Percentiles rank a stretch among this genome's conserved stretches.
Evolutionary conservation across 2,113 vertebrate genomes (phyloP).

Genomic region (Boleophthalmus pectinirostris): DNA sequence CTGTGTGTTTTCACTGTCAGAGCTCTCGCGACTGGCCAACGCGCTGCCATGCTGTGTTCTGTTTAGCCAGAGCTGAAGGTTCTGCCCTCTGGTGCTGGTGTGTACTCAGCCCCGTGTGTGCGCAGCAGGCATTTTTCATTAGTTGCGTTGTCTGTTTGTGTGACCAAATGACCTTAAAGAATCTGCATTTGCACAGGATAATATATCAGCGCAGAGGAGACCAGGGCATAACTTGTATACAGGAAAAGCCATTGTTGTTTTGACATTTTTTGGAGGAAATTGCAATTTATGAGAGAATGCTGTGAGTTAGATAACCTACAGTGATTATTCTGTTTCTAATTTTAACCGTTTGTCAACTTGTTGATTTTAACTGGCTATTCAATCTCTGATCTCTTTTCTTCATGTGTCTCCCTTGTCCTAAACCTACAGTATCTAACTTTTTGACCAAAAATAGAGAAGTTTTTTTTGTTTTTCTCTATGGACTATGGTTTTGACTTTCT

Average conservation of each 20-base stretch:
- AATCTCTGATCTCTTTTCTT: neutral
- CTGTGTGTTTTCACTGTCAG: constrained; percentile 57
- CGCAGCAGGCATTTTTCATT: constrained; percentile 46
- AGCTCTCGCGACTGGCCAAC: constrained; percentile 28
- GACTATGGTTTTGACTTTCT: too few species aligned
- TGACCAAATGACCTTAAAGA: constrained; percentile 53
- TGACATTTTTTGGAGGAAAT: constrained; percentile 70
- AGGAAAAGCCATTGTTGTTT: constrained; percentile 70
- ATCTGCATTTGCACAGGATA: constrained; percentile 43
- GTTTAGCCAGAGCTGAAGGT: constrained; percentile 43
- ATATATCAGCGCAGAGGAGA: constrained; percentile 20
- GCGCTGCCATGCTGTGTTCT: constrained; percentile 52
- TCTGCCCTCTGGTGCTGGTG: constrained; percentile 53
- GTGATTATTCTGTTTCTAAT: constrained; percentile 44
- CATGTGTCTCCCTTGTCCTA: neutral
- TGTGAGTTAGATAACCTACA: constrained; percentile 50
- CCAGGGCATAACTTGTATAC: constrained; percentile 37
- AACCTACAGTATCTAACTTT: too few species aligned
- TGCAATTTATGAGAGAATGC: constrained; percentile 56
- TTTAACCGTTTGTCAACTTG: constrained; percentile 26
- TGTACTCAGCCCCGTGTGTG: constrained; percentile 51
- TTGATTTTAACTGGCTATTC: neutral
- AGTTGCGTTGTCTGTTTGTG: constrained; percentile 23
- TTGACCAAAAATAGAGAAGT: too few species aligned
- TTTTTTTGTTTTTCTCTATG: too few species aligned